Percentiles rank a stretch among this genome's conserved stretches.
Evolutionary conservation across 2,888 invertebrate species (phyloP).

Genomic region (Cerastoderma edule): DNA sequence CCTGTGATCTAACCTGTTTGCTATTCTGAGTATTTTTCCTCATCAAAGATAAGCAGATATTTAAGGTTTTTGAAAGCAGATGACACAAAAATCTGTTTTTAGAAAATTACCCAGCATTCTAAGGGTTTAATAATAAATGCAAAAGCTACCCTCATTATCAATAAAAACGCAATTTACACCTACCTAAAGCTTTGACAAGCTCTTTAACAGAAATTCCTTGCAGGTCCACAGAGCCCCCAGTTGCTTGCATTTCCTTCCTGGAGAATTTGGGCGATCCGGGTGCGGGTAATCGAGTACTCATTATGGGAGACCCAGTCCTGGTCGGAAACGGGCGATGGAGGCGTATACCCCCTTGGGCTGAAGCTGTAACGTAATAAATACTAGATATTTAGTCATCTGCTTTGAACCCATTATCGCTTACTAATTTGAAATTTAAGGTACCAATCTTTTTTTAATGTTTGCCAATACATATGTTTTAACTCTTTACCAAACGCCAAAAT

Average conservation of each 20-base stretch:
- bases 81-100: too few species aligned
- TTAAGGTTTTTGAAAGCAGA: not conserved
- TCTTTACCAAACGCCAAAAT: too few species aligned
- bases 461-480: too few species aligned
- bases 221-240: conserved; percentile 85
- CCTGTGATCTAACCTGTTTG: too few species aligned
- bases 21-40: not conserved
- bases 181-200: conserved; percentile 89
- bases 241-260: conserved; percentile 59
- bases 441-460: too few species aligned
- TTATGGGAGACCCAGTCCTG: conserved; percentile 55
- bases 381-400: too few species aligned
- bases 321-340: conserved; percentile 51
- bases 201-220: conserved; percentile 89
- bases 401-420: too few species aligned
- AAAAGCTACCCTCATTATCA: not conserved
- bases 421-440: too few species aligned
- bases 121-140: not conserved
- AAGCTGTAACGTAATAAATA: conserved; percentile 34
- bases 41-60: not conserved
- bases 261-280: conserved; percentile 72
- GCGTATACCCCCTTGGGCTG: conserved; percentile 33
- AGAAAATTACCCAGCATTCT: not conserved
- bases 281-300: conserved; percentile 64
- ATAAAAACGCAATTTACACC: too few species aligned